Base-by-base conservation (phyloP, 2,888 invertebrate genomes). In the Ichneumon xanthorius region DNA sequence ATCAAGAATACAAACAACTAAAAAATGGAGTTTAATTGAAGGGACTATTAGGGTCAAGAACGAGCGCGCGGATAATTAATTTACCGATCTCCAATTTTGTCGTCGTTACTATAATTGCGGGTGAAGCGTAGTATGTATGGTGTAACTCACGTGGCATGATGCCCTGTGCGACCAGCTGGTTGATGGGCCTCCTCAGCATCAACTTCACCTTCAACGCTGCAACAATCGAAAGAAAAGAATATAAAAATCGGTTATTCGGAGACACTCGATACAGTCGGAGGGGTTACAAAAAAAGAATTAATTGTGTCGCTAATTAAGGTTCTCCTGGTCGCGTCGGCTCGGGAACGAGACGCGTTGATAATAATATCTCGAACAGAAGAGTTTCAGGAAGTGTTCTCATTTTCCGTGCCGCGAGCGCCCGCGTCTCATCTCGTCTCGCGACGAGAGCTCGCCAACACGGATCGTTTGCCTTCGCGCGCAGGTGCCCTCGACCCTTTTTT, bases 91-190 rank as follows among this genome's bases (percentile, higher is more conserved):
- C 45, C 19, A 53, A 80, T 82, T 82, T 76, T 53, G 72, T 71
- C 48, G 26, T 77, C 61, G 22, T 50, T 19, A 30, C 48, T 61
- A 4, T 70, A 58, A 70, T 70, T 78, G 58, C 19, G 58, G 0
- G 19, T 30, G 7, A 33, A 71, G 1, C 4, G 37, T 37, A 33
- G n/a, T 45, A 1, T 4, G 26, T 22, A 19, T 53, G 53, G 16
- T 53, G 33, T 9, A n/a, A 98, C 99, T 98, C 96, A 99, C 99
- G 98, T 93, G 99, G 99, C 96, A 99, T 98, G 93, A 99, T 99
- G 94, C 99, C 99, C 96, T 99, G 99, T 90, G 98, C 99, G 91
- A 99, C 98, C 91, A 99, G 96, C 95, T 99, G 99, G 95, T 97
- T 98, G 94, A 98, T 97, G 87, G 99, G 98, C 93, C 99, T 96